phyloP scores from a whole-genome alignment of 2,113 vertebrate species.

The Ia io region DNA sequence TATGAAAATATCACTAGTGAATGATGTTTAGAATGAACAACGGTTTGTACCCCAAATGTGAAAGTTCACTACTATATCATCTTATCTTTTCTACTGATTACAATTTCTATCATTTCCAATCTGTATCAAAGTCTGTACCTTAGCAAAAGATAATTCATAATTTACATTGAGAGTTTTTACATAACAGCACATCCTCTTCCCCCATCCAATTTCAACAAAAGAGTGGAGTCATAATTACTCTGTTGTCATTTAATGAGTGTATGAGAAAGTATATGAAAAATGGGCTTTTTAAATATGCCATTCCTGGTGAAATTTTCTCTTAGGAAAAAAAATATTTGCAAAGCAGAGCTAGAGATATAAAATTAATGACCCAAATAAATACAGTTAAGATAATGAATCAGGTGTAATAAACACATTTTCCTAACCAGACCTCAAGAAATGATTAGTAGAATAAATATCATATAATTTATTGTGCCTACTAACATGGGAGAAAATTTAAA shows the following conservation, averaged over 20 bases:
- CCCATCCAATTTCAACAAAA: slow-evolving; percentile 39
- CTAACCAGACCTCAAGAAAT: background rate
- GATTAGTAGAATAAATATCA: background rate
- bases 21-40: background rate
- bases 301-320: slow-evolving; percentile 30
- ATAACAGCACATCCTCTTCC: slow-evolving; percentile 15
- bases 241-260: slow-evolving; percentile 36
- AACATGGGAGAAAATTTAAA: background rate
- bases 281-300: background rate
- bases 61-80: background rate
- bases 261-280: slow-evolving; percentile 2
- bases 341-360: background rate
- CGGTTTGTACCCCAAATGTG: background rate
- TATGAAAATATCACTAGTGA: background rate
- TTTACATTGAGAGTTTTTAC: slow-evolving; percentile 49
- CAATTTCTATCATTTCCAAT: slow-evolving; percentile 8
- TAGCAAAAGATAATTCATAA: slow-evolving; percentile 46
- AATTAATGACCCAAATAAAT: slow-evolving; percentile 21
- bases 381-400: background rate
- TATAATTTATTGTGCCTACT: slow-evolving; percentile 1
- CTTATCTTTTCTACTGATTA: background rate
- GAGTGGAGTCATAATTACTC: slow-evolving; percentile 20
- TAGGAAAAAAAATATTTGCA: slow-evolving; percentile 14
- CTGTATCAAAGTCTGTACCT: background rate
- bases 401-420: slow-evolving; percentile 26